phyloP scores from a whole-genome alignment of 2,797 vertebrate species.

The Hemibagrus guttatus region DNA sequence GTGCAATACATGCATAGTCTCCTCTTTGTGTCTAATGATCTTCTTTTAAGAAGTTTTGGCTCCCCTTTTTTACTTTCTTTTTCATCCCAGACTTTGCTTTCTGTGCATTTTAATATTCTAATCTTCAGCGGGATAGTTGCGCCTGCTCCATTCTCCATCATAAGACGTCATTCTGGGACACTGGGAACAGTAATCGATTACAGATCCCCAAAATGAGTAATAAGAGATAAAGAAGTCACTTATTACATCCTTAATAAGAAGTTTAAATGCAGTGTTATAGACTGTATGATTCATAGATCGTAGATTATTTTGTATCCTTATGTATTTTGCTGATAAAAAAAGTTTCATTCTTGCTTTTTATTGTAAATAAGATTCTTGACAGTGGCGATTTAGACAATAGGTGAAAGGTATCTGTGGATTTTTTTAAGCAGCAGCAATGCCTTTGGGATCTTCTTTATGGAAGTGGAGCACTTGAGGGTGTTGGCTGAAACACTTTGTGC shows the following conservation, averaged over 20 bases:
- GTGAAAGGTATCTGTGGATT: constrained; percentile 63
- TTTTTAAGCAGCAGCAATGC: constrained; percentile 38
- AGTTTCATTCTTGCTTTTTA: constrained; percentile 57
- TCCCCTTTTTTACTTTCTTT: neutral
- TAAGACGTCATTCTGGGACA: neutral
- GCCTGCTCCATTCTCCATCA: neutral
- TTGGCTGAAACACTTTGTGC: constrained; percentile 71
- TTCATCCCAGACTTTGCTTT: neutral
- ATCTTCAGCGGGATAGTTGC: neutral
- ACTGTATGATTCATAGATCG: too few relatives aligned
- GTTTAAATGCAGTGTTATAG: neutral
- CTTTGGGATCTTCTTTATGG: constrained; percentile 73
- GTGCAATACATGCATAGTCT: neutral
- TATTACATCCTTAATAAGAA: neutral
- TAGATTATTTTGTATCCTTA: neutral
- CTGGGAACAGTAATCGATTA: neutral
- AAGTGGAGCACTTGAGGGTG: constrained; percentile 74
- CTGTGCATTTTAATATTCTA: neutral
- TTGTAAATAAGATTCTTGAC: constrained; percentile 69
- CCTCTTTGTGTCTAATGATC: neutral
- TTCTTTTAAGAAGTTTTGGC: neutral
- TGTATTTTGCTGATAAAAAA: neutral
- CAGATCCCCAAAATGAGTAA: neutral
- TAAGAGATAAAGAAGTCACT: neutral
- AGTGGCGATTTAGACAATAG: constrained; percentile 69